Percentiles rank a stretch among this genome's conserved stretches.
Conservation (phyloP, 2,113 vertebrate genomes). For the Trematocara zebra region DNA sequence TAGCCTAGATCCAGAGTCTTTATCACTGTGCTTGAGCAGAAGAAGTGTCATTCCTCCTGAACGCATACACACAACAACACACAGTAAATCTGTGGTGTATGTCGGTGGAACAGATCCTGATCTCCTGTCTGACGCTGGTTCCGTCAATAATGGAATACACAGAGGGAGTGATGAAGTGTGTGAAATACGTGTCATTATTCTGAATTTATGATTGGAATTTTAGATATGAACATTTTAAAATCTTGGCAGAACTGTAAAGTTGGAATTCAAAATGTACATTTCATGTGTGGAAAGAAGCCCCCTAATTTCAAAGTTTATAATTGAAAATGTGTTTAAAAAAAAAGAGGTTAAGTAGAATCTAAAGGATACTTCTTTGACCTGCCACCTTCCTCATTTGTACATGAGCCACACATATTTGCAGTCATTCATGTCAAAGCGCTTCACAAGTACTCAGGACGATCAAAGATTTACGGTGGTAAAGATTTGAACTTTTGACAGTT, state of each 20-base stretch:
- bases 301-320: neutral
- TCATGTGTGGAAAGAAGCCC: neutral
- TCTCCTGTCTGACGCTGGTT: neutral
- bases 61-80: neutral
- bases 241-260: neutral
- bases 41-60: neutral
- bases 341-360: neutral
- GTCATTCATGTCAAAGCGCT: neutral
- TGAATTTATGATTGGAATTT: neutral
- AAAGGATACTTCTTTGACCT: neutral
- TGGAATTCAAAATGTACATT: neutral
- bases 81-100: neutral
- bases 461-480: neutral
- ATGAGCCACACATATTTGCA: neutral
- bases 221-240: neutral
- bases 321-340: neutral
- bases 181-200: neutral
- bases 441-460: neutral
- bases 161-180: neutral
- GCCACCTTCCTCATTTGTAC: neutral
- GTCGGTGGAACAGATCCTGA: neutral
- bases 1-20: conserved; percentile 8
- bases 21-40: neutral
- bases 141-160: neutral
- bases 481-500: neutral